Evolutionary conservation across 2,797 vertebrate genomes (phyloP), one percentile per base, ranked within the genome.

Genomic region (Sebastiscus albofasciatus): DNA sequence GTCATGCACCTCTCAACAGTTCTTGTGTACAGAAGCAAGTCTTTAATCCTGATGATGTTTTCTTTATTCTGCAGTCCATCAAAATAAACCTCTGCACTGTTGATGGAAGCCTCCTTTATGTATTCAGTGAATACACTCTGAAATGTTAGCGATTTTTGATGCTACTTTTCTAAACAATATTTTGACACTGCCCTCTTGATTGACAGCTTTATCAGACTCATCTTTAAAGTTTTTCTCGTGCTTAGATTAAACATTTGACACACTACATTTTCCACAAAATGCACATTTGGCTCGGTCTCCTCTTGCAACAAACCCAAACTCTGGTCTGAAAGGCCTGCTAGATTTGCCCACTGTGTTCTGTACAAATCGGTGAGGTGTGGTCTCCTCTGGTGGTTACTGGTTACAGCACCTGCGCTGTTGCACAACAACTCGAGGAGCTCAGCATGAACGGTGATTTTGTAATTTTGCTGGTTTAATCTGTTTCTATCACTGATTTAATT

Each of bases 351-450:
- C 10, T 3, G 18, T 33, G 29, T 34, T 2, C 2, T 22, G 20
- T 7, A n/a, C 29, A 60, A 20, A 31, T 34, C 4, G 0, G 22
- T 26, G 22, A 24, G 54, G 11, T 13, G 54, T 56, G 54, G 52
- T 13, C n/a, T 11, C 52, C 55, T 58, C 55, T 55, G 42, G 16
- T 46, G 1, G 16, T 46, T 0, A 46, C 42, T 46, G 42, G 14
- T 46, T 0, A 46, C 14, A 46, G 2, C 39, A 14, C 13, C 13
- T 14, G 1, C 0, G 33, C 33, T 34, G 33, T 34, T 34, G 33
- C 33, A 4, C 36, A 13, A 7, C 12, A 29, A 16, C 14, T 16
- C 27, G 13, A 59, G 0, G 11, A 34, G 0, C 26, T 59, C 16
- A 31, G 18, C 29, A 33, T 12, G 0, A 31, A 33, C 10, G 33